Evolutionary conservation across 2,888 invertebrate genomes (phyloP).

Genomic region (Conchocele bisecta): DNA sequence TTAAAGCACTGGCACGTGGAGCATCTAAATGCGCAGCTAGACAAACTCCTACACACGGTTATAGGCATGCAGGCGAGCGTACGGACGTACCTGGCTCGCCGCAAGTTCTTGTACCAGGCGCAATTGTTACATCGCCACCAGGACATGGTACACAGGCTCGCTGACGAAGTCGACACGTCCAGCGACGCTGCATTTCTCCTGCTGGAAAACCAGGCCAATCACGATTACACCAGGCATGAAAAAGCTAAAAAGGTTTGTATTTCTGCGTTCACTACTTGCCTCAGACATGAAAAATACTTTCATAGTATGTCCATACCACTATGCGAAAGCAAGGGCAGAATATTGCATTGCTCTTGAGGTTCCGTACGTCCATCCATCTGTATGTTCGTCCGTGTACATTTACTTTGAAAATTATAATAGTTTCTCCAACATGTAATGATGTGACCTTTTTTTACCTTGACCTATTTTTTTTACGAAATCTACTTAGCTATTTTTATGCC

Average conservation of each 20-base stretch:
- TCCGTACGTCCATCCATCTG: too few species aligned
- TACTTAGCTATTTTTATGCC: too few species aligned
- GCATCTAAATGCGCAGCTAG: constrained; percentile 66
- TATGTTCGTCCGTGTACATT: too few species aligned
- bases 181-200: neutral
- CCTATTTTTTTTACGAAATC: too few species aligned
- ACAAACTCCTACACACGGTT: constrained; percentile 54
- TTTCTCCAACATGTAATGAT: too few species aligned
- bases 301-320: too few species aligned
- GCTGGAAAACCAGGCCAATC: neutral
- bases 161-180: neutral
- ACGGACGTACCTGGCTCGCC: constrained; percentile 64
- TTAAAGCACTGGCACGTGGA: constrained; percentile 78
- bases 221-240: neutral
- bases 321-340: too few species aligned
- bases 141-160: neutral
- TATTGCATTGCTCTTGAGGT: too few species aligned
- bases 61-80: constrained; percentile 66
- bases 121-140: too few species aligned
- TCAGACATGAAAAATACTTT: too few species aligned
- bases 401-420: too few species aligned
- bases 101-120: constrained; percentile 27
- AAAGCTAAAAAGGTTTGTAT: neutral
- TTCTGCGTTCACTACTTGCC: neutral
- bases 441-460: too few species aligned